Evolutionary conservation across 2,797 vertebrate species (phyloP).

Genomic region (Linurgus olivaceus): DNA sequence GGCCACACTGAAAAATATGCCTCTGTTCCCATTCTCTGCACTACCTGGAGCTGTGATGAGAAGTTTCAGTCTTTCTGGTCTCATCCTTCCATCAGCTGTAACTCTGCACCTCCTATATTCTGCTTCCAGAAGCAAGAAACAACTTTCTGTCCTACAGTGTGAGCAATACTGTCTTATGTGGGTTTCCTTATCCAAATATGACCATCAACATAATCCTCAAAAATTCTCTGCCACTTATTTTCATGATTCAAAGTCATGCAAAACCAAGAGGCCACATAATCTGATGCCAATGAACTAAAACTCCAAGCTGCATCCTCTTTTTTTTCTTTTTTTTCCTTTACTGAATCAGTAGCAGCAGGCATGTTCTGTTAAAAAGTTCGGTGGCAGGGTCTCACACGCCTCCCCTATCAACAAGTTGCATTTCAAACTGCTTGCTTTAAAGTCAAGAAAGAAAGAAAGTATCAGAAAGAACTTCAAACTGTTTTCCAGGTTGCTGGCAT

Average conservation of each 20-base stretch:
- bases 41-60: background rate
- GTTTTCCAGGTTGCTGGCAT: background rate
- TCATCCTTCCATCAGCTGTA: background rate
- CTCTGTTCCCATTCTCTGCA: background rate
- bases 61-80: background rate
- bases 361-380: background rate
- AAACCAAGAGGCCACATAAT: slow-evolving; percentile 1
- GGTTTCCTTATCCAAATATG: background rate
- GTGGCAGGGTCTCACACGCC: background rate
- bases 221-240: background rate
- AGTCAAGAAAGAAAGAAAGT: background rate
- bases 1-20: background rate
- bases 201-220: background rate
- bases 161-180: background rate
- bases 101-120: background rate
- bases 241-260: background rate
- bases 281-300: background rate
- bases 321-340: background rate
- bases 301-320: background rate
- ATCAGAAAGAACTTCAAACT: background rate
- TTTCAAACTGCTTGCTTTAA: background rate
- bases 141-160: background rate
- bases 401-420: background rate
- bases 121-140: background rate
- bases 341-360: background rate